phyloP scores from a whole-genome alignment of 2,797 vertebrate species.

The Gambusia yucatana region DNA sequence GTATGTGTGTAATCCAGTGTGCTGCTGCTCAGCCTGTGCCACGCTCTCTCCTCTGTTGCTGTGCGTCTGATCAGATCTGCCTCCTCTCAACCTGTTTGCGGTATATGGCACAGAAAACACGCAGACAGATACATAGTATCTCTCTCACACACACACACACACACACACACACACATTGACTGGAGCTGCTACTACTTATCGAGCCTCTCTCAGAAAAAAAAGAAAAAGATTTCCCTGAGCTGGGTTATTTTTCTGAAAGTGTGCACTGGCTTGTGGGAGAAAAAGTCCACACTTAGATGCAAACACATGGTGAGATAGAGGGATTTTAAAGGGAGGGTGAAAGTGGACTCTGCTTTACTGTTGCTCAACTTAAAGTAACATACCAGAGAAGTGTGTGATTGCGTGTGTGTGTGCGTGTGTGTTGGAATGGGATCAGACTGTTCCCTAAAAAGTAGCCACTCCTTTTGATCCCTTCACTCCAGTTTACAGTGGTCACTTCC shows the following conservation, averaged over 20 bases:
- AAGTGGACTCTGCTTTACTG: slow-evolving; percentile 32
- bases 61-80: slow-evolving; percentile 85
- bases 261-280: slow-evolving; percentile 25
- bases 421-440: slow-evolving; percentile 52
- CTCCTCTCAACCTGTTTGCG: slow-evolving; percentile 81
- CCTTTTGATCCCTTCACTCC: slow-evolving; percentile 82
- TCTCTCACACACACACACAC: slow-evolving; percentile 12
- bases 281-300: slow-evolving; percentile 26
- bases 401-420: slow-evolving; percentile 39
- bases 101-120: slow-evolving; percentile 58
- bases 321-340: neutral
- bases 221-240: slow-evolving; percentile 1
- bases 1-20: slow-evolving; percentile 78
- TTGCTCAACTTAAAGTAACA: slow-evolving; percentile 49
- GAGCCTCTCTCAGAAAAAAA: slow-evolving; percentile 28
- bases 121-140: slow-evolving; percentile 25
- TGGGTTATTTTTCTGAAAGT: slow-evolving; percentile 5
- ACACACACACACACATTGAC: slow-evolving; percentile 19
- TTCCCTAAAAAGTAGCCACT: slow-evolving; percentile 72
- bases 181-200: slow-evolving; percentile 58
- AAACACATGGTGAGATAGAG: slow-evolving; percentile 15
- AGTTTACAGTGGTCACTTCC: slow-evolving; percentile 71
- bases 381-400: slow-evolving; percentile 34
- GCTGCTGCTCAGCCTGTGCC: slow-evolving; percentile 77
- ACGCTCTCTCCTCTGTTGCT: slow-evolving; percentile 82